Evolutionary conservation across 2,113 vertebrate species (phyloP).

Genomic region (Nicator chloris): DNA sequence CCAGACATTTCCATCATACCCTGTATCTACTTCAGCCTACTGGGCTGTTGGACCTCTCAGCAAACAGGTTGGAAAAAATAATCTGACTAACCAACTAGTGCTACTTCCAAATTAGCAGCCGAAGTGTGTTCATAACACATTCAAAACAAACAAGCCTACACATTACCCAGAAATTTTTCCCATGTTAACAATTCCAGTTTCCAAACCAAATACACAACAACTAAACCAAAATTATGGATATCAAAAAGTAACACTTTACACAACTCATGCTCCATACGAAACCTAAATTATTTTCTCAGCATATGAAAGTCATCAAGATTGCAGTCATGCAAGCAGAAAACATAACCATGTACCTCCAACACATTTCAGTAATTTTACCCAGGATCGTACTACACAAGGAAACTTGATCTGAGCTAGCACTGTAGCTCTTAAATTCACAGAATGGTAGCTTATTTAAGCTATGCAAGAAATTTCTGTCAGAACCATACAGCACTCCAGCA

Average conservation of each 20-base stretch:
- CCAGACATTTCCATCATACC: background rate
- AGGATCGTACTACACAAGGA: background rate
- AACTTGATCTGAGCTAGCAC: background rate
- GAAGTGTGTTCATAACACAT: constrained; percentile 58
- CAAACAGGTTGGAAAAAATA: background rate
- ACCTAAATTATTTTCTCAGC: constrained; percentile 3
- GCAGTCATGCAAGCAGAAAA: background rate
- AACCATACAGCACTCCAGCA: background rate
- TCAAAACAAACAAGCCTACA: constrained; percentile 64
- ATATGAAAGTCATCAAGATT: constrained; percentile 9
- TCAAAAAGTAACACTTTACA: constrained; percentile 29
- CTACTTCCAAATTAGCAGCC: constrained; percentile 51
- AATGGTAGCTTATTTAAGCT: background rate
- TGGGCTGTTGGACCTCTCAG: background rate
- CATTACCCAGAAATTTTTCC: constrained; percentile 32
- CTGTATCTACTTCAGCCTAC: background rate
- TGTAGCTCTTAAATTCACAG: background rate
- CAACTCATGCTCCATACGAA: background rate
- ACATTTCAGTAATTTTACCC: background rate
- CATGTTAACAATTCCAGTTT: constrained; percentile 53
- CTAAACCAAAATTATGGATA: background rate
- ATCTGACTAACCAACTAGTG: background rate
- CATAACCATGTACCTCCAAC: background rate
- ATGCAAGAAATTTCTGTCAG: background rate
- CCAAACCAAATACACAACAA: constrained; percentile 49